phyloP scores from a whole-genome alignment of 2,888 invertebrate genomes.

The Brenthis ino region DNA sequence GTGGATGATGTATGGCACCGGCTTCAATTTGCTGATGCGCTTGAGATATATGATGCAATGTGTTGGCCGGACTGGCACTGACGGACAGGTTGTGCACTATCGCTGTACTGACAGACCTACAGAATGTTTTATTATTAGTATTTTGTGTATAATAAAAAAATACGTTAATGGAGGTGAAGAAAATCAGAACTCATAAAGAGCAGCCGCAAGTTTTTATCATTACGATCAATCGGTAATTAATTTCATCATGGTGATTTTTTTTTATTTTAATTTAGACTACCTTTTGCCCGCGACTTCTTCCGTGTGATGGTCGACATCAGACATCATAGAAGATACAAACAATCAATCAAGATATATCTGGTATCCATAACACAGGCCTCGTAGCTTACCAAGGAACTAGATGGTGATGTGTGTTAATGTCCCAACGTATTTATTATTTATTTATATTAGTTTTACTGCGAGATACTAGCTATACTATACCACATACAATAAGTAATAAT shows the following conservation, averaged over 20 bases:
- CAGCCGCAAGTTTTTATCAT: conserved; percentile 64
- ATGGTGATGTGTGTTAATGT: too few species aligned
- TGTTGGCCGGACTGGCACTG: conserved; percentile 65
- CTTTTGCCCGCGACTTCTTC: too few species aligned
- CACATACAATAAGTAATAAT: too few species aligned
- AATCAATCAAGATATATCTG: too few species aligned
- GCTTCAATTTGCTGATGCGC: conserved; percentile 79
- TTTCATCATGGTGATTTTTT: conserved; percentile 53
- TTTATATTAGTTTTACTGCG: too few species aligned
- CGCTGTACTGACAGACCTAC: conserved; percentile 64
- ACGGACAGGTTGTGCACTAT: conserved; percentile 72
- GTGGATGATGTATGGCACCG: conserved; percentile 67
- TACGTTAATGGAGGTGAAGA: not conserved
- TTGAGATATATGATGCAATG: conserved; percentile 83
- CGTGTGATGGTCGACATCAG: not conserved
- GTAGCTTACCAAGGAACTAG: too few species aligned
- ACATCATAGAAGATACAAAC: too few species aligned
- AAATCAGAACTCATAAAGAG: conserved; percentile 56
- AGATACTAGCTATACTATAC: too few species aligned
- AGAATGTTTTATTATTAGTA: conserved; percentile 10
- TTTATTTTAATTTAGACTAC: not conserved
- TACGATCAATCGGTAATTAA: conserved; percentile 59
- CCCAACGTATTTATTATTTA: too few species aligned
- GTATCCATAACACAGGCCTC: too few species aligned
- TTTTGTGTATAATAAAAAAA: too few species aligned